Evolutionary conservation across 2,888 invertebrate genomes (phyloP), one percentile per base, ranked within the genome.

Genomic region (Acleris cristana): DNA sequence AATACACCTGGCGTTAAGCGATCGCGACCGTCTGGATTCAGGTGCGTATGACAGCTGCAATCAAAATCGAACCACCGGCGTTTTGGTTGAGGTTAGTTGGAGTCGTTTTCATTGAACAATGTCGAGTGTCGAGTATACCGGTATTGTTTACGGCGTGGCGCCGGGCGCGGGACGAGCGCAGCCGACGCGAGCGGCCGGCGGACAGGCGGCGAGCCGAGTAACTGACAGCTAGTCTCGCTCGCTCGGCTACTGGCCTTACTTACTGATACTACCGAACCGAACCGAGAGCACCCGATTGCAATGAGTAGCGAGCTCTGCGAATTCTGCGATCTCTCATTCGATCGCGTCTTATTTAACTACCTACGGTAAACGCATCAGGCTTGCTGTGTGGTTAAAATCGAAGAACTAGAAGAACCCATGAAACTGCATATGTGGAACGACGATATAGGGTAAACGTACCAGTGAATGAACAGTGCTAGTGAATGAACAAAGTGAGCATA

Each of bases 1-100:
- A 75, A 81, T 80, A 81, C 79, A 79, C 81, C 75, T 78, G 82
- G 83, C 80, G 79, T 81, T 79, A 86, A 87, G 83, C 87, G 89
- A 88, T 79, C 74, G 81, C 80, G 79, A 78, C 78, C 79, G 76
- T 70, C 84, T 88, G 81, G 90, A 87, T 87, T 81, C 72, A 51
- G 21, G 18, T 30, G 49, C 48, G 34, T n/a, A 55, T 26, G 45
- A 45, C 40, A 45, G 58, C 18, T 70, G 65, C 53, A 69, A 67
- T 68, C 56, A 14, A 14, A 14, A 48, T 10, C 48, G 65, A 64
- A 68, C 58, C 61, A 40, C 49, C 49, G 60, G 62, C 60, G 57
- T 65, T 60, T 70, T 64, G 70, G 51, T 68, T 69, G 60, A 71
- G 59, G 65, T 68, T 70, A 53, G 45, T 71, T 74, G 72, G 65